Base-by-base conservation (phyloP, 2,797 vertebrate species). In the Cheirogaleus major region DNA sequence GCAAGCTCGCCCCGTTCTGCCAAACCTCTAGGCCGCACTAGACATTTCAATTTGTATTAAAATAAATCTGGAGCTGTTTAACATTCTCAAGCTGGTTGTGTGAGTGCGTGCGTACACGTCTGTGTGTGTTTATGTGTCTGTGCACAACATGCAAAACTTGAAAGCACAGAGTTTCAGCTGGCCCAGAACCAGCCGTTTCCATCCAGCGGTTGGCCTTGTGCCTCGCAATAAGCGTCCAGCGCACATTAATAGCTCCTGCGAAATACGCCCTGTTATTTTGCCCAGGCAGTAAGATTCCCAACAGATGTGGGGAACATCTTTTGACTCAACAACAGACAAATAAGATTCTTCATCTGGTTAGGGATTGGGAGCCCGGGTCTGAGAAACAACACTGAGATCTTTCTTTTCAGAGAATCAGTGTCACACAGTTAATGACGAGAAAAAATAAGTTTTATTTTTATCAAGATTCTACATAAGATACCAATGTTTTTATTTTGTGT, bases 41-140 rank as follows among this genome's bases (percentile, higher is more conserved):
- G 61, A 88, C 89, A 93, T 75, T 92, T 95, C 82, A 61, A n/a
- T 69, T 96, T 79, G 85, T 90, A 92, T 98, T 95, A 95, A 97
- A 83, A 97, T 85, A 97, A 98, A 97, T 86, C 79, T 98, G 96
- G 85, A 98, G 50, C 38, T 73, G 14, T 92, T 97, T 97, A 93
- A 88, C 96, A 93, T 97, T 98, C 91, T 57, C 10, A 90, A 41
- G 84, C 48, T 48, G n/a, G 30, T 81, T 93, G 73, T 91, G 8
- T n/a, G 6, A 57, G 69, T 9, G 57, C 17, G 41, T 79, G 48
- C 13, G 12, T 22, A 69, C 81, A 69, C 81, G 45, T 69, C n/a
- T 92, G 65, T 81, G 43, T 89, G 65, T 86, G 57, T 81, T 6
- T 94, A 11, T 91, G 41, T 88, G 35, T 92, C 35, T 83, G 86